Percentiles rank a stretch among this genome's conserved stretches.
These are phyloP conservation scores for Muscicapa adusta DNA, from an alignment of 2,113 vertebrate genomes.

Conservation along the genomic window DNA sequence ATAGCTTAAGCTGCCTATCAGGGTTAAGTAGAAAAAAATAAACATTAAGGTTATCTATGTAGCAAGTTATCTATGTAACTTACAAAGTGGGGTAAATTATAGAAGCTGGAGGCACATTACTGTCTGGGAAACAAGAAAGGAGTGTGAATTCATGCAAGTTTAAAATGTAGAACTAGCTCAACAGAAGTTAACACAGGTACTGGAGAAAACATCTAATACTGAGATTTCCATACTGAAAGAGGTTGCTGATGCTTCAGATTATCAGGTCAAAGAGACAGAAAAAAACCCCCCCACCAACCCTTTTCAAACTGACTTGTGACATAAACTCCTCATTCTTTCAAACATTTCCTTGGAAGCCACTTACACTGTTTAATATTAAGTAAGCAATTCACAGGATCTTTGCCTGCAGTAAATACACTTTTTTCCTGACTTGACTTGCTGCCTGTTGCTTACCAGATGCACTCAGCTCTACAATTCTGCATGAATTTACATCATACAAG, in stretches of 20 bases:
- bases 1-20: neutral
- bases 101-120: neutral
- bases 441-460: neutral
- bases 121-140: neutral
- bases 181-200: neutral
- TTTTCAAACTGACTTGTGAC: neutral
- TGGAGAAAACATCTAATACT: neutral
- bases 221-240: neutral
- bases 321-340: neutral
- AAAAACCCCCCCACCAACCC: fast-evolving
- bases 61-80: neutral
- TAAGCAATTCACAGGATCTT: neutral
- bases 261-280: neutral
- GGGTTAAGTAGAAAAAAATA: neutral
- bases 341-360: neutral
- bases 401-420: neutral
- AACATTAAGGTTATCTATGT: neutral
- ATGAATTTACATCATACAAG: neutral
- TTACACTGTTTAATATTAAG: neutral
- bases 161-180: neutral
- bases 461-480: neutral
- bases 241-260: neutral
- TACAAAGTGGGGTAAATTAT: neutral
- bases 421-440: neutral
- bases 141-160: neutral